Evolutionary conservation across 1,140 invertebrate genomes (phyloP).

Genomic region (Gryllus bimaculatus): DNA sequence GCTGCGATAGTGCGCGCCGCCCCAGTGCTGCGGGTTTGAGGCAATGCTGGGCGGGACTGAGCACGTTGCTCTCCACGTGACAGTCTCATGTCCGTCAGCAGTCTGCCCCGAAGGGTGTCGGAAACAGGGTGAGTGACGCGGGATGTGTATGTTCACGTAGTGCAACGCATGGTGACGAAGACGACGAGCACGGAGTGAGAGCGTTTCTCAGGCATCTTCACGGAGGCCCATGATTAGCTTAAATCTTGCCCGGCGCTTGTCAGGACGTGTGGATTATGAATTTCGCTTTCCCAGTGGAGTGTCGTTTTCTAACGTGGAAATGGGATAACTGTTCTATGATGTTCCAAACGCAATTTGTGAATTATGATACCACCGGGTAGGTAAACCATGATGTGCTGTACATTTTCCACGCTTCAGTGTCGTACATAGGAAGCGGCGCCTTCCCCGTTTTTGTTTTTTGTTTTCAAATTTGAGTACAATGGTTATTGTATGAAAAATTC

Average conservation of each 20-base stretch:
- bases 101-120: conserved; percentile 1
- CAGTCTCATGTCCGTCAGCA: background rate
- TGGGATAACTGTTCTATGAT: conserved; percentile 1
- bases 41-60: conserved; percentile 2
- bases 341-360: background rate
- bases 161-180: background rate
- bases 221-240: background rate
- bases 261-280: background rate
- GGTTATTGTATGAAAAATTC: background rate
- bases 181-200: background rate
- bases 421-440: background rate
- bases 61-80: conserved; percentile 2
- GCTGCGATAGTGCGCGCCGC: background rate
- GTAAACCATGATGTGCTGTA: background rate
- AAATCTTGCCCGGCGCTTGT: background rate
- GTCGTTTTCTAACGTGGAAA: background rate
- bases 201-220: background rate
- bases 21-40: background rate
- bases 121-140: background rate
- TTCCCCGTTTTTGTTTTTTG: background rate
- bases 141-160: background rate
- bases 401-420: background rate
- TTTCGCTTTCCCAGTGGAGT: background rate
- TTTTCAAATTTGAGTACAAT: background rate
- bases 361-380: conserved; percentile 3